These are phyloP conservation scores for Iselma pallidipennis DNA, from an alignment of 2,888 invertebrate species.

Conservation along the genomic window DNA sequence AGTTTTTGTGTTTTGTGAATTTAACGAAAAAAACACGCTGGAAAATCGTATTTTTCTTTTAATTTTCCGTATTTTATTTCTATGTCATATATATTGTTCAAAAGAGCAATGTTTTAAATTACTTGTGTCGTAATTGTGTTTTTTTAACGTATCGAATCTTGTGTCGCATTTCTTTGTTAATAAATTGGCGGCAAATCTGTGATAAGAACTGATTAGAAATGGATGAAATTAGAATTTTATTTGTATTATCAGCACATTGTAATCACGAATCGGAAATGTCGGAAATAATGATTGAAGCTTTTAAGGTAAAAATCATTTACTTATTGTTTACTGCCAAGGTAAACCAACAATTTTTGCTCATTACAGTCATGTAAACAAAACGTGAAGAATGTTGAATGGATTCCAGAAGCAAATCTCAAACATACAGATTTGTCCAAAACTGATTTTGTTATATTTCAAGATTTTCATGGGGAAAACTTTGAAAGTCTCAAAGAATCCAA, in stretches of 20 bases:
- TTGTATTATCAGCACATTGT: conserved; percentile 61
- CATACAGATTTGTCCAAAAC: conserved; percentile 62
- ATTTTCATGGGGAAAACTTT: conserved; percentile 76
- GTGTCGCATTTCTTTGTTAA: no score
- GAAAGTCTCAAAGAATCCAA: conserved; percentile 66
- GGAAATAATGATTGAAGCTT: conserved; percentile 66
- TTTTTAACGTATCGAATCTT: no score
- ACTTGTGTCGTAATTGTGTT: no score
- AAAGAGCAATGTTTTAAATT: no score
- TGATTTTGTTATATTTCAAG: conserved; percentile 78
- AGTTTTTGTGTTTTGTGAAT: no score
- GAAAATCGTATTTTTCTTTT: no score
- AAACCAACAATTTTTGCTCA: conserved; percentile 23
- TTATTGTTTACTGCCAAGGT: no score
- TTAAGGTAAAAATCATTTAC: conserved; percentile 56
- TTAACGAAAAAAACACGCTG: no score
- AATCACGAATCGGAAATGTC: conserved; percentile 60
- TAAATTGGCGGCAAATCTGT: conserved; percentile 25
- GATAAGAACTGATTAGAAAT: no score
- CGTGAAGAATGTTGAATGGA: conserved; percentile 66
- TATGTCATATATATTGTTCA: no score
- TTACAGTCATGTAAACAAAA: conserved; percentile 56
- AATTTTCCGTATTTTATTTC: no score
- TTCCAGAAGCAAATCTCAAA: conserved; percentile 64
- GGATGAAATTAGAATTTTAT: conserved; percentile 48